Evolutionary conservation across 1,140 invertebrate genomes (phyloP), one percentile per base, ranked within the genome.

Genomic region (Drosophila nigromelanica): DNA sequence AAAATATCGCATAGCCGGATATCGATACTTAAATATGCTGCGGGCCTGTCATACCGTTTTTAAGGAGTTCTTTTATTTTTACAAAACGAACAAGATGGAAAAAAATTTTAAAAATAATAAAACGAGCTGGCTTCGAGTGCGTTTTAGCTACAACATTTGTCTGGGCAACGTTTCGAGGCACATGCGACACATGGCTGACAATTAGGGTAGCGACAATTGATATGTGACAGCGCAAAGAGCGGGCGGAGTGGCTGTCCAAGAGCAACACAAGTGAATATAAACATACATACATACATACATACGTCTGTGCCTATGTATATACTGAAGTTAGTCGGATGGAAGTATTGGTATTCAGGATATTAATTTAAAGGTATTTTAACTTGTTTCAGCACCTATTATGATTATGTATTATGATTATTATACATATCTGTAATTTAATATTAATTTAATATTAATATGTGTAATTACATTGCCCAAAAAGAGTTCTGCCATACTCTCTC

Each of bases 171-270:
- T 43, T 39, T 45, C 54, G 52, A 12, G 51, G 62, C 80, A 82
- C 80, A 83, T 76, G 80, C 76, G 66, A 56, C 68, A 72, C 63
- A 62, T 70, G 64, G 18, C 56, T 54, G 27, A 55, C 73, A 76
- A 79, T 85, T 85, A 80, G 69, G 74, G 58, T 71, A 78, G 82
- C 71, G 81, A 72, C 82, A 81, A 87, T 69, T 81, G 81, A 81
- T 69, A 81, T 86, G 74, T 68, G 77, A 71, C 73, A 75, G 47
- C n/a, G 7, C 6, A 18, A 33, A 45, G 14, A n/a, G 40, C 40
- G 42, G 18, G 40, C 14, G 45, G 58, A 12, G 6, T 8, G 2
- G 1, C 12, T 35, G 42, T 10, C 24, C 8, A 67, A 59, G 54
- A 52, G 47, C 5, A 3, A 47, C 10, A 21, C 5, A n/a, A 14